phyloP scores from a whole-genome alignment of 2,888 invertebrate species.

The Aleiodes alternator region DNA sequence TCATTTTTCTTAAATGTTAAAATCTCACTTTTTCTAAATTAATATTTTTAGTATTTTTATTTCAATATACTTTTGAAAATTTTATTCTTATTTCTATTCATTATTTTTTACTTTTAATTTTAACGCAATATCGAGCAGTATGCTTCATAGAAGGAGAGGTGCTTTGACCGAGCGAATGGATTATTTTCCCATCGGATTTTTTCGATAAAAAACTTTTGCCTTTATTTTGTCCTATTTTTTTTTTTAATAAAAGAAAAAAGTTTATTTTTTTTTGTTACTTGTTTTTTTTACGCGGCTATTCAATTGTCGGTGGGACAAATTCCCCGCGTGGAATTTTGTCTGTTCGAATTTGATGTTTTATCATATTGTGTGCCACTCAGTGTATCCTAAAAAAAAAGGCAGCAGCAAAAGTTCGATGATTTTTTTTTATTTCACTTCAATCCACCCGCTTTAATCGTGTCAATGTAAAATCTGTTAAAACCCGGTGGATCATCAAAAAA shows the following conservation, averaged over 20 bases:
- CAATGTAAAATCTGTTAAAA: constrained; percentile 7
- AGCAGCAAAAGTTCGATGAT: neutral
- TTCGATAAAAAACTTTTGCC: neutral
- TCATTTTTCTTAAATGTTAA: neutral
- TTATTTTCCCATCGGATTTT: constrained; percentile 28
- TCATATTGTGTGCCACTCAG: neutral
- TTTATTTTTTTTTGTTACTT: constrained; percentile 10
- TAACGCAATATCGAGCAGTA: constrained; percentile 22
- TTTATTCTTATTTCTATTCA: constrained; percentile 29
- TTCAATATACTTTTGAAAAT: constrained; percentile 18
- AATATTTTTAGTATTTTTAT: neutral
- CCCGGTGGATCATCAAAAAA: neutral
- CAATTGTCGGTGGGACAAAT: neutral
- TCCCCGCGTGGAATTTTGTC: constrained; percentile 4
- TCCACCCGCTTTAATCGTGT: constrained; percentile 31
- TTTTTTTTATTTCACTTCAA: neutral
- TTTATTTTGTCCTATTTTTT: neutral
- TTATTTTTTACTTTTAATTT: constrained; percentile 34
- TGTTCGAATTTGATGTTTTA: constrained; percentile 18
- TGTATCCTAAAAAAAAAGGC: neutral
- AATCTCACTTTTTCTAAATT: neutral
- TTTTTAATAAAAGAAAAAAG: neutral
- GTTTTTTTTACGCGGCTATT: neutral
- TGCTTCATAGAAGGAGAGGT: constrained; percentile 46
- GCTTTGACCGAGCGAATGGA: constrained; percentile 57